Base-by-base conservation (phyloP, 2,113 vertebrate genomes). In the Fregata magnificens region DNA sequence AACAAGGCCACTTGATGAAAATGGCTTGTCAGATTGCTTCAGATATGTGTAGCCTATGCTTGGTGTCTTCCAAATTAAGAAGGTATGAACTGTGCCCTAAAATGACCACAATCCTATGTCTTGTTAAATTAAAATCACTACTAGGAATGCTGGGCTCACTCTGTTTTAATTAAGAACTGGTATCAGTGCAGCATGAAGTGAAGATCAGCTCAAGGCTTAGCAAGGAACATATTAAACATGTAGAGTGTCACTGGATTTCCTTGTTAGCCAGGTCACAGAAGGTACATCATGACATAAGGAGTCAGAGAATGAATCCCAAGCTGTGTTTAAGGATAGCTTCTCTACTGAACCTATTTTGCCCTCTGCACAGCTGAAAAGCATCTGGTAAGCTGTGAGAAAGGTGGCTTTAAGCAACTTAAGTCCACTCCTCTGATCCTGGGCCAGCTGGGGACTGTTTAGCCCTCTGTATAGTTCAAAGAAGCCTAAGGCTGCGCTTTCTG, bases 401-500 rank as follows among this genome's bases (percentile, higher is more conserved):
- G 38, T 85, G 67, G 44, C 76, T 94, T 93, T 93, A 58, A 93
- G 67, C 31, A 94, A 70, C 62, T 42, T 38, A 61, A 49, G 58
- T 86, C 85, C 66, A 44, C 62, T 47, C 26, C 72, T 92, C 71
- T 93, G 88, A 93, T 88, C 53, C 62, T 53, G 63, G 66, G 88
- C 66, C 90, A 96, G 69, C 69, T 85, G 70, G 56, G 78, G 49
- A 88, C 66, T 88, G 63, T 82, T 96, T 55, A 88, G 70, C 28
- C 12, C 10, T 85, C 58, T 65, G 20, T 66, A 8, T 80, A 87
- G 82, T 72, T 91, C 56, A 66, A 16, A 66, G 66, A 67, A 80
- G 66, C 89, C 94, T 90, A 40, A 82, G 84, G 95, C 82, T 94
- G 44, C 26, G 10, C 44, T 95, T 96, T 95, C 93, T 91, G 61